Percentiles rank a stretch among this genome's conserved stretches.
These are phyloP conservation scores for Caenorhabditis sp. DNA, from an alignment of 2,888 invertebrate genomes.

Conservation along the genomic window DNA sequence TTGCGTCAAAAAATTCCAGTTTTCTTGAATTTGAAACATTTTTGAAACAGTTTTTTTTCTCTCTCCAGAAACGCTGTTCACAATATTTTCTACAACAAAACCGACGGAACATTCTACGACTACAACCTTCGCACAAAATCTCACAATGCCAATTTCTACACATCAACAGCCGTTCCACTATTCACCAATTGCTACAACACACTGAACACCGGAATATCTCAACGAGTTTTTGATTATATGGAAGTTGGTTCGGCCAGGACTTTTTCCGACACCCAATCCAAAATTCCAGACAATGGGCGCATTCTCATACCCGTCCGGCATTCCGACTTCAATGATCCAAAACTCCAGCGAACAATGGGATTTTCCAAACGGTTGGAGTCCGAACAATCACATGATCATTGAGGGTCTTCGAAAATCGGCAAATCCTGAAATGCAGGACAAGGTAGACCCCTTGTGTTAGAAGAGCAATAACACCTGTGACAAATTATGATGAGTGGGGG, in stretches of 20 bases:
- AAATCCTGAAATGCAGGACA: conserved; percentile 59
- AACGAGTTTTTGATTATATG: conserved; percentile 53
- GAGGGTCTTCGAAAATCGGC: conserved; percentile 77
- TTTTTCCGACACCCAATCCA: neutral
- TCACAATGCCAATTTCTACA: conserved; percentile 60
- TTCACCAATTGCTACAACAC: conserved; percentile 76
- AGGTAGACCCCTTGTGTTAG: too few species aligned
- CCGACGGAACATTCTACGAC: conserved; percentile 60
- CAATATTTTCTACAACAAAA: conserved; percentile 59
- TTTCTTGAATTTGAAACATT: neutral
- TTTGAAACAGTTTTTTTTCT: neutral
- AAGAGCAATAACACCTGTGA: neutral
- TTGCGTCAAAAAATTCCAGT: neutral
- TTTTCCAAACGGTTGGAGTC: conserved; percentile 65
- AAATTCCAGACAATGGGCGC: conserved; percentile 50
- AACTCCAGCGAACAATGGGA: conserved; percentile 77
- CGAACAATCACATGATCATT: conserved; percentile 79
- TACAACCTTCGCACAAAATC: conserved; percentile 50
- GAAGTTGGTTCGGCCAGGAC: conserved; percentile 36
- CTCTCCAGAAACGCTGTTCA: conserved; percentile 23
- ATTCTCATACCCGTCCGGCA: conserved; percentile 56
- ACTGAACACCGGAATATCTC: conserved; percentile 51
- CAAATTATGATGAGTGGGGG: neutral
- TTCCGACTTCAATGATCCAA: conserved; percentile 69
- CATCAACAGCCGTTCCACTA: conserved; percentile 77